Percentiles rank a stretch among this genome's conserved stretches.
Conservation (phyloP, 2,113 vertebrate species). For the Cololabis saira region DNA sequence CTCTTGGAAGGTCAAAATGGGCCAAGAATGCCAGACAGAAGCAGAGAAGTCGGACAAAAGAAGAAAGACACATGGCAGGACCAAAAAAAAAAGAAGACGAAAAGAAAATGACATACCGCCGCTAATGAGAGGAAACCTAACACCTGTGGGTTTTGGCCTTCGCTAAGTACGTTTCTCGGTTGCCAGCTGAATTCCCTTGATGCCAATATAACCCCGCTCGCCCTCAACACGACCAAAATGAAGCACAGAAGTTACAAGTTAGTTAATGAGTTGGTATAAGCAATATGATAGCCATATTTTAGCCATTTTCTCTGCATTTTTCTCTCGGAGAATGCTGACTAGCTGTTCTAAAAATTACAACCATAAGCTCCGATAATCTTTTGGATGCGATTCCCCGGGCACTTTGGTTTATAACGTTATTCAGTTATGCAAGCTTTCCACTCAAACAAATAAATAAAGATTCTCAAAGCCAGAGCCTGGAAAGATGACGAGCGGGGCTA, state of each 20-base stretch:
- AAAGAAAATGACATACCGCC: too few relatives aligned
- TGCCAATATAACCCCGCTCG: slow-evolving; percentile 23
- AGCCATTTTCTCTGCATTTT: not conserved
- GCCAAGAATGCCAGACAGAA: too few relatives aligned
- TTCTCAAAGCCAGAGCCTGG: slow-evolving; percentile 23
- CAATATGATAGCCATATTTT: not conserved
- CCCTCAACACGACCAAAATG: slow-evolving; percentile 6
- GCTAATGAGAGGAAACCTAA: too few relatives aligned
- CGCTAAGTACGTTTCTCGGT: slow-evolving; percentile 9
- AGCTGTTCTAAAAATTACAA: slow-evolving; percentile 28
- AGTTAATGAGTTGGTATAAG: not conserved
- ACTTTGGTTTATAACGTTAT: not conserved
- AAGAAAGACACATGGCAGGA: too few relatives aligned
- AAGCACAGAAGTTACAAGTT: not conserved
- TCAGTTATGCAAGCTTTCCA: slow-evolving; percentile 14
- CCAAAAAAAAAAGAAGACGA: too few relatives aligned
- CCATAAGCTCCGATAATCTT: slow-evolving; percentile 36
- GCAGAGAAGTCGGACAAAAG: too few relatives aligned
- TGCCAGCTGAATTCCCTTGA: slow-evolving; percentile 10
- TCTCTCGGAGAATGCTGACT: slow-evolving; percentile 26
- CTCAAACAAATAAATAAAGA: slow-evolving; percentile 26
- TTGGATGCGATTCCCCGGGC: slow-evolving; percentile 13
- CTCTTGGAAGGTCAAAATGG: too few relatives aligned
- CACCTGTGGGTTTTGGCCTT: too few relatives aligned
- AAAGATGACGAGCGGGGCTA: slow-evolving; percentile 21